A percentile compares a stretch with the other conserved stretches of the same genome.
Evolutionary conservation across 2,888 invertebrate genomes (phyloP).

Genomic region (Chrysolina oricalcia): DNA sequence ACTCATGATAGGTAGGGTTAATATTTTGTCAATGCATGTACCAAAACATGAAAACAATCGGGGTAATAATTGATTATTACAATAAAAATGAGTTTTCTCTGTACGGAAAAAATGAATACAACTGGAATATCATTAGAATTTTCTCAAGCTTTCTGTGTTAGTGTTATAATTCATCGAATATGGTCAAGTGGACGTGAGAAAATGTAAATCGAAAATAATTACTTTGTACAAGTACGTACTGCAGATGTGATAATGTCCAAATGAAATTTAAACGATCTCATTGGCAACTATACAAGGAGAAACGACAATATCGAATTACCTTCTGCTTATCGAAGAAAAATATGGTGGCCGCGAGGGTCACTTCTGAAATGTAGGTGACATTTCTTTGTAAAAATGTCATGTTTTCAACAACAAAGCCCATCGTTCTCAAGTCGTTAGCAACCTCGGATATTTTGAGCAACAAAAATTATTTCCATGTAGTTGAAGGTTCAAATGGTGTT

Average conservation of each 20-base stretch:
- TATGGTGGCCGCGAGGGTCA: not conserved
- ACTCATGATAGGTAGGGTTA: too few relatives aligned
- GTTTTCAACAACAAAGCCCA: not conserved
- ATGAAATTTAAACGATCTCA: slow-evolving; percentile 22
- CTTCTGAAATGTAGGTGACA: not conserved
- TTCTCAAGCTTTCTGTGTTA: slow-evolving; percentile 39
- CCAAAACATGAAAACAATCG: too few relatives aligned
- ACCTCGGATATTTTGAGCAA: too few relatives aligned
- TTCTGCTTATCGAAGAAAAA: not conserved
- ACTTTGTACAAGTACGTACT: slow-evolving; percentile 25
- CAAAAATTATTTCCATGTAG: too few relatives aligned
- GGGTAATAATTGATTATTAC: not conserved
- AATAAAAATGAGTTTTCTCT: not conserved
- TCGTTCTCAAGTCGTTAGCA: not conserved
- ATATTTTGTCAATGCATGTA: too few relatives aligned
- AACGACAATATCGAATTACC: not conserved
- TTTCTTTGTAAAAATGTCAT: not conserved
- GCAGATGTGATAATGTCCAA: slow-evolving; percentile 36
- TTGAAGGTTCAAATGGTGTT: too few relatives aligned
- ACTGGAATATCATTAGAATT: not conserved
- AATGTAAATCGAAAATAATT: slow-evolving; percentile 39
- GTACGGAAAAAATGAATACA: not conserved
- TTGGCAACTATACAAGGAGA: slow-evolving; percentile 12
- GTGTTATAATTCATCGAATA: slow-evolving; percentile 35
- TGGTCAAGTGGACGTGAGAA: slow-evolving; percentile 37